These are phyloP conservation scores for Stenurella melanura DNA, from an alignment of 2,888 invertebrate species.

Conservation along the genomic window DNA sequence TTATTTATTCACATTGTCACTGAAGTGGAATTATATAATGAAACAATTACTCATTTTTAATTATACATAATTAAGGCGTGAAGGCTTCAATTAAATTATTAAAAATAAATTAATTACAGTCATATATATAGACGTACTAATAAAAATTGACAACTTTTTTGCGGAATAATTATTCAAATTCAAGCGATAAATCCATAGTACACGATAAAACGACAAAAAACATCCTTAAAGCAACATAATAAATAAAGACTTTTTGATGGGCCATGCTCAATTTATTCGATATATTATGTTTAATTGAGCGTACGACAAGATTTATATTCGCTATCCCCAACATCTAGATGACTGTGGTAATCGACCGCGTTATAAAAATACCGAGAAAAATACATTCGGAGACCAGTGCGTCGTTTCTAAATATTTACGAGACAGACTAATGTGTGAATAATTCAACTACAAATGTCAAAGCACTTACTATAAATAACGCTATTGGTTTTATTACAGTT, in stretches of 20 bases:
- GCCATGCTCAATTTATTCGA: conserved; percentile 71
- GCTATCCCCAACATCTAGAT: conserved; percentile 60
- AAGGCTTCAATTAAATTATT: background rate
- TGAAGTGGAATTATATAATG: too few species aligned
- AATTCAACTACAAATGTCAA: conserved; percentile 37
- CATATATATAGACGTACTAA: background rate
- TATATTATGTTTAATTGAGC: conserved; percentile 72
- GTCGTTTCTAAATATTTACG: conserved; percentile 47
- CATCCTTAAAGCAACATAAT: conserved; percentile 62
- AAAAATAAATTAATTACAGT: background rate
- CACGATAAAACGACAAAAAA: conserved; percentile 59
- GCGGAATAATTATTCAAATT: conserved; percentile 62
- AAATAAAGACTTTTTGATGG: conserved; percentile 68
- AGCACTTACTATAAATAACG: conserved; percentile 42
- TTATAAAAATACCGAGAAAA: conserved; percentile 60
- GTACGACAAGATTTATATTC: conserved; percentile 71
- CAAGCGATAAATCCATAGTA: conserved; percentile 58
- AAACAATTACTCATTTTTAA: background rate
- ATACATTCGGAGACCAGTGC: conserved; percentile 39
- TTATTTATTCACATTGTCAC: too few species aligned
- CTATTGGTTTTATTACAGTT: conserved; percentile 44
- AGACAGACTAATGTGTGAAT: conserved; percentile 50
- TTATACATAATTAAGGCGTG: background rate
- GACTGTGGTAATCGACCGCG: conserved; percentile 58
- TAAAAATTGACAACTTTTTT: conserved; percentile 1